Percentiles rank a stretch among this genome's conserved stretches.
Conservation (phyloP, 2,797 vertebrate genomes). For the Enteromius argenteus region DNA sequence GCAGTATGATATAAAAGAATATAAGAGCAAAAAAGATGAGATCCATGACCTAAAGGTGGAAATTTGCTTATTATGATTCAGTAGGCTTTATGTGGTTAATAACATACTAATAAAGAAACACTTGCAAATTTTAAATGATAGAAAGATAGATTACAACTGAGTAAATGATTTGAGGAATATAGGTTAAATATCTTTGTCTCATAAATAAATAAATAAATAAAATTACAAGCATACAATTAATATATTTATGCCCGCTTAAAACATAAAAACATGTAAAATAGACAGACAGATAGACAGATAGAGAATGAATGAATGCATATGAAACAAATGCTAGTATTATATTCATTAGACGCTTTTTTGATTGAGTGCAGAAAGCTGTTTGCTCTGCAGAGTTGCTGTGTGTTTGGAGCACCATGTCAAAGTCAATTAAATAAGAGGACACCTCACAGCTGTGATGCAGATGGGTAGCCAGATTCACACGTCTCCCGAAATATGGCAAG, state of each 20-base stretch:
- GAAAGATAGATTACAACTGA: not conserved
- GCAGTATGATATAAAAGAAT: not conserved
- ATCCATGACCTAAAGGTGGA: not conserved
- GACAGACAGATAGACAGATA: not conserved
- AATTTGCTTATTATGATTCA: not conserved
- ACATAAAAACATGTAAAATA: no score
- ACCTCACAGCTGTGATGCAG: slow-evolving; percentile 44
- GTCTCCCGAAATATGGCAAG: slow-evolving; percentile 16
- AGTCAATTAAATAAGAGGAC: slow-evolving; percentile 41
- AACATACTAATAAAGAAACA: not conserved
- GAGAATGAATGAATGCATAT: not conserved
- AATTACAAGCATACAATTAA: no score
- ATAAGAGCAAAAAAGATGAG: not conserved
- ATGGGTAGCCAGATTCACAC: slow-evolving; percentile 30
- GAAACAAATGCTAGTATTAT: not conserved
- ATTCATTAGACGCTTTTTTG: slow-evolving; percentile 2
- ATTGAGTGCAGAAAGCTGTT: slow-evolving; percentile 12
- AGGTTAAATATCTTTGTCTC: no score
- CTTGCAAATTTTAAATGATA: not conserved
- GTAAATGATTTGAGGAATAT: no score
- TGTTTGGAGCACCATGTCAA: slow-evolving; percentile 33
- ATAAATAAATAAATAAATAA: no score
- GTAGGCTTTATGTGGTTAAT: not conserved
- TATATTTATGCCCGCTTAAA: no score
- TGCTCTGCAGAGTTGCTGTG: slow-evolving; percentile 10